Base-by-base conservation (phyloP, 2,888 invertebrate genomes). In the Eupithecia insigniata region DNA sequence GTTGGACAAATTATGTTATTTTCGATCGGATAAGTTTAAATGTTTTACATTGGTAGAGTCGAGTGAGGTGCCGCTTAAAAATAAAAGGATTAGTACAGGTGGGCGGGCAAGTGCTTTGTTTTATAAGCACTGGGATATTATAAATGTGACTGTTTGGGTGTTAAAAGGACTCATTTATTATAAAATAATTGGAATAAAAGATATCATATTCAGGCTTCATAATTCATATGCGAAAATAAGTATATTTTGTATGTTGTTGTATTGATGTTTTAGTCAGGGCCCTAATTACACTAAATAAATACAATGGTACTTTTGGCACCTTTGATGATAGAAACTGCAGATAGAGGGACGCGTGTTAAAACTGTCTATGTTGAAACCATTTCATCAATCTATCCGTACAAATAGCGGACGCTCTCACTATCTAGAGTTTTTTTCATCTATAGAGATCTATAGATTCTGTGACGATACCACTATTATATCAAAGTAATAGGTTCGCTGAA, bases 1-100 rank as follows among this genome's bases (percentile, higher is more conserved):
- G 87, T 89, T 87, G 43, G 87, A 92, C 92, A 92, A 92, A 92
- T 92, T 89, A 89, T 88, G 85, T 89, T 88, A 89, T 86, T 88
- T 84, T 81, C 81, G 84, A 89, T 74, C 68, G 73, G 72, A 71
- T 77, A 76, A 75, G 66, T 92, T 90, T 86, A 84, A 88, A 90
- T 89, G 89, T 90, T 87, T 82, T 85, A 89, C 90, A 88, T 85
- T 87, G 84, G 87, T 87, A 86, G 89, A 86, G 84, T 92, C 91
- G 89, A 92, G 92, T 93, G 85, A 84, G 87, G 84, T 84, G 89
- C 84, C 87, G 89, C 89, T 90, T 88, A 87, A 89, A 92, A 92
- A 90, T 89, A 85, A 90, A 92, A 92, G 91, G 91, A 91, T 89
- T 89, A 88, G 90, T 92, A 93, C 84, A 76, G 74, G 69, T 80